These are phyloP conservation scores for Brenthis ino DNA, from an alignment of 2,888 invertebrate species.

Conservation along the genomic window DNA sequence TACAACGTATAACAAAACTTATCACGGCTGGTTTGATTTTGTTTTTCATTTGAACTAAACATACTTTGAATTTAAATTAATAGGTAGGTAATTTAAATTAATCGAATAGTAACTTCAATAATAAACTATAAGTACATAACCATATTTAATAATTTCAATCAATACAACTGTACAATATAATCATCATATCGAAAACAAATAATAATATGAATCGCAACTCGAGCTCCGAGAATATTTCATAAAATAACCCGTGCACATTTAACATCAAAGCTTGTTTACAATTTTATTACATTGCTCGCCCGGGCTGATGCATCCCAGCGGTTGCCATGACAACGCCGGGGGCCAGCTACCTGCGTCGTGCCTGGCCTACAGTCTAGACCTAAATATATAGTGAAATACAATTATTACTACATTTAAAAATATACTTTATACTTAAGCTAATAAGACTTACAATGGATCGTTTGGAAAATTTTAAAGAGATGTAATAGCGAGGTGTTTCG, in stretches of 20 bases:
- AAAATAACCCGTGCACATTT: constrained; percentile 28
- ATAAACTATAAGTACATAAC: no score
- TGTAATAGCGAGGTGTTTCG: constrained; percentile 17
- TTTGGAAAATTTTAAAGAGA: background rate
- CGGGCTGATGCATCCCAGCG: constrained; percentile 41
- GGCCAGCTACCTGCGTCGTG: constrained; percentile 32
- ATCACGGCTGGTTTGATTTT: no score
- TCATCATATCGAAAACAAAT: constrained; percentile 6
- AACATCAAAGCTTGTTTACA: constrained; percentile 38
- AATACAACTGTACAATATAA: no score
- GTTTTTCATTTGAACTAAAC: no score
- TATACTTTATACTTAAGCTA: background rate
- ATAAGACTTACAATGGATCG: constrained; percentile 5
- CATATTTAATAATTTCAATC: no score
- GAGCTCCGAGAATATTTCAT: constrained; percentile 23
- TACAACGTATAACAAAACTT: no score
- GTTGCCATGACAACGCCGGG: constrained; percentile 46
- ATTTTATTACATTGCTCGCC: constrained; percentile 38
- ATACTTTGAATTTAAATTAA: no score
- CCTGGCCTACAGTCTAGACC: constrained; percentile 32
- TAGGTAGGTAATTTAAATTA: no score
- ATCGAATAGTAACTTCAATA: no score
- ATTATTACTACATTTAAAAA: background rate
- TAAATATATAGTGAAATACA: constrained; percentile 17
- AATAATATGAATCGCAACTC: constrained; percentile 4